Evolutionary conservation across 2,113 vertebrate species (phyloP).

Genomic region (Vidua macroura): DNA sequence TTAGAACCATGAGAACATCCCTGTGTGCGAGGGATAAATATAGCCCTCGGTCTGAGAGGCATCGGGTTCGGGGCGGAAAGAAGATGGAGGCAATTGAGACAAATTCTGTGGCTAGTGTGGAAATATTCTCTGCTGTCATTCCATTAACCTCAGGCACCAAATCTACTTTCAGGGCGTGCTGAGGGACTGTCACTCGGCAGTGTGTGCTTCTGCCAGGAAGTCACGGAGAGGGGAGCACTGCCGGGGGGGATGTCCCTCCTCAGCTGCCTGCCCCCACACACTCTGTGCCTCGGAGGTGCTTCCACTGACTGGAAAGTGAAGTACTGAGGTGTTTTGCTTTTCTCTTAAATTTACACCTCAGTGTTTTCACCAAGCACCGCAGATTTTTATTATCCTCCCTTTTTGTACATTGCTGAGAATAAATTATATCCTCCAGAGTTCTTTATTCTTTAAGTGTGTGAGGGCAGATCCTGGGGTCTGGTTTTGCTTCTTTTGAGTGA

Average conservation of each 20-base stretch:
- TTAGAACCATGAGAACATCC: constrained; percentile 32
- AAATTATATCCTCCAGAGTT: neutral
- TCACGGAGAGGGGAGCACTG: rapidly evolving
- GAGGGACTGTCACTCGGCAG: neutral
- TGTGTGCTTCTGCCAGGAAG: neutral
- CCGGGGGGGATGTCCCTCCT: neutral
- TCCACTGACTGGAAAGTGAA: neutral
- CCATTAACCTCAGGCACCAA: neutral
- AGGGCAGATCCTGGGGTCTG: neutral
- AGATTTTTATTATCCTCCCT: neutral
- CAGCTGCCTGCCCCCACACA: rapidly evolving
- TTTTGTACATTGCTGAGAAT: neutral
- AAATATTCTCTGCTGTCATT: neutral
- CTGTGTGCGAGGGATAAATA: neutral
- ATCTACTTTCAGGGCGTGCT: neutral
- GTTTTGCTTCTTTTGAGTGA: neutral
- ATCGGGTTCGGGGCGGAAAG: neutral
- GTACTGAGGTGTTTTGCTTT: neutral
- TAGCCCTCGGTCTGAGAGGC: neutral
- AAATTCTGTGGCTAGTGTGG: neutral
- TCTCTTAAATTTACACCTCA: neutral
- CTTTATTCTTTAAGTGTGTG: neutral
- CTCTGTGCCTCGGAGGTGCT: neutral
- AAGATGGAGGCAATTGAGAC: neutral
- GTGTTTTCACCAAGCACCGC: neutral